Evolutionary conservation across 2,797 vertebrate species (phyloP), one percentile per base, ranked within the genome.

Genomic region (Denticeps clupeoides): DNA sequence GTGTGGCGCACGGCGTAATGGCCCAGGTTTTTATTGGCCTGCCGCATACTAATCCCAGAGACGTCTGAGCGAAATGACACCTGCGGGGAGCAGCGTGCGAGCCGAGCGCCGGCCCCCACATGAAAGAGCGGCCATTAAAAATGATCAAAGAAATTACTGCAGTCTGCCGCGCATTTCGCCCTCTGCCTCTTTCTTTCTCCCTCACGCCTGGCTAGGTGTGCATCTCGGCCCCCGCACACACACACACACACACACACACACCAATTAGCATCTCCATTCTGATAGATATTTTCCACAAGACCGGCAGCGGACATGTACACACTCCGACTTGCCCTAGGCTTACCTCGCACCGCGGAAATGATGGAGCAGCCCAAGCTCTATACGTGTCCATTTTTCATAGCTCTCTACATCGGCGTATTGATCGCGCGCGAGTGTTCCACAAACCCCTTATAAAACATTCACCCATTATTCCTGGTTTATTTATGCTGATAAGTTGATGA

Each of bases 141-240:
- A 81, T 75, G 70, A 81, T 78, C 77, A 83, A 86, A 84, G 68
- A 75, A 81, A 82, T 84, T 73, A 80, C 77, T 77, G 74, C 78
- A 80, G 69, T 78, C 61, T 50, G 69, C 74, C 67, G 74, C 77
- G 82, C 68, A 79, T 80, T 72, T 64, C 65, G 65, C 35, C 38
- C 35, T 16, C 35, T 21, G 35, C 21, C 35, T 19, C 18, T 38
- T 16, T 18, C 33, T 19, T 16, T 19, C 33, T 19, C 13, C 16
- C 24, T n/a, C n/a, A 65, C 45, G 65, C 73, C 72, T 70, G 62
- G 68, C 73, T 76, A 71, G 65, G 74, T 25, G 53, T 61, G 63
- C 70, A 74, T 75, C 64, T 48, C 37, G 44, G 64, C 51, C 56
- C 22, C 41, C 23, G 49, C 48, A 56, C 62, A 55, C 47, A 37